phyloP scores from a whole-genome alignment of 2,888 invertebrate genomes.

The Scaptomyza tumidula region DNA sequence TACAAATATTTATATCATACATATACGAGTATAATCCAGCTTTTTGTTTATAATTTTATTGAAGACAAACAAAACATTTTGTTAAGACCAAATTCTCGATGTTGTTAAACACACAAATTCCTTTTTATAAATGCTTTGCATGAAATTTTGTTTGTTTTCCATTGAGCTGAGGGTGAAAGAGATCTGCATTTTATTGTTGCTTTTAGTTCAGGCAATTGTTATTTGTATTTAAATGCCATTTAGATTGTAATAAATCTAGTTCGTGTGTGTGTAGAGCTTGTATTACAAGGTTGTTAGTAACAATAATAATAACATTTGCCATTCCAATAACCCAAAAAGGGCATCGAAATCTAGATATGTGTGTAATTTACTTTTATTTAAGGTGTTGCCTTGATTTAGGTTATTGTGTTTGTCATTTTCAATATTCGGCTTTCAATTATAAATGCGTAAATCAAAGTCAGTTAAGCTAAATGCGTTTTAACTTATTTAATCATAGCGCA shows the following conservation, averaged over 20 bases:
- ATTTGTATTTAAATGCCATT: constrained; percentile 54
- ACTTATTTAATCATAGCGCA: constrained; percentile 47
- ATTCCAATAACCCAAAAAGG: neutral
- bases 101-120: constrained; percentile 20
- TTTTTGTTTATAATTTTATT: constrained; percentile 35
- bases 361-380: constrained; percentile 4
- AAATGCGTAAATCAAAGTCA: constrained; percentile 43
- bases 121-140: constrained; percentile 4
- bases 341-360: neutral
- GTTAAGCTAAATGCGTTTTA: constrained; percentile 28
- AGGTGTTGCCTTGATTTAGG: constrained; percentile 22
- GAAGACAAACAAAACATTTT: constrained; percentile 20
- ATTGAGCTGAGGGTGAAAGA: constrained; percentile 40
- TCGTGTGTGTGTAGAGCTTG: neutral
- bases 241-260: constrained; percentile 52
- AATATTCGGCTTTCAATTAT: constrained; percentile 29
- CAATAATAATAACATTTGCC: constrained; percentile 18
- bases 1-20: constrained; percentile 14
- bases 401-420: constrained; percentile 19
- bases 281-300: constrained; percentile 22
- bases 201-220: constrained; percentile 42
- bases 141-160: constrained; percentile 24
- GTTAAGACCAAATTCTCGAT: constrained; percentile 21
- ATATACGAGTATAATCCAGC: constrained; percentile 18
- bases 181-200: neutral